A percentile compares a stretch with the other conserved stretches of the same genome.
Evolutionary conservation across 2,888 invertebrate genomes (phyloP).

Genomic region (Andrena fulva): DNA sequence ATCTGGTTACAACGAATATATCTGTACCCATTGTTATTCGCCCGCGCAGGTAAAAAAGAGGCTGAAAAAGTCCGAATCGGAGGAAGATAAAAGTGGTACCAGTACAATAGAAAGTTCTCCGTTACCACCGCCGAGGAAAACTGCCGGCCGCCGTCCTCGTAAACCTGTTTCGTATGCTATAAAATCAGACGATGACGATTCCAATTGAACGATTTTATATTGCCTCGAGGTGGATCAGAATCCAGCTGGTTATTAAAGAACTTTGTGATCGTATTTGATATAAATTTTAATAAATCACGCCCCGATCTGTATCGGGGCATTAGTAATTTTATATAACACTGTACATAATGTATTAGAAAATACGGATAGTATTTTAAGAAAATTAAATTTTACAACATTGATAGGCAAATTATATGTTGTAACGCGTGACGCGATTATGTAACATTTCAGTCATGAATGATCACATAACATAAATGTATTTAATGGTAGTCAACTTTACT

Average conservation of each 20-base stretch:
- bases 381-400: conserved; percentile 39
- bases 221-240: conserved; percentile 20
- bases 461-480: too few species aligned
- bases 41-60: conserved; percentile 74
- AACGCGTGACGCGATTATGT: conserved; percentile 9
- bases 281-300: conserved; percentile 37
- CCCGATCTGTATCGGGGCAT: conserved; percentile 44
- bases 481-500: too few species aligned
- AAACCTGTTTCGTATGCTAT: conserved; percentile 85
- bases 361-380: conserved; percentile 47
- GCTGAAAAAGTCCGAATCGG: conserved; percentile 73
- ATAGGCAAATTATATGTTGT: conserved; percentile 36
- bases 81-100: conserved; percentile 64
- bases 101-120: conserved; percentile 60
- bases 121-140: conserved; percentile 79
- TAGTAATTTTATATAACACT: conserved; percentile 66
- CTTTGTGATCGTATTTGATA: conserved; percentile 44
- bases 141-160: conserved; percentile 85
- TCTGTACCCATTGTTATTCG: neutral
- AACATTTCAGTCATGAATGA: neutral
- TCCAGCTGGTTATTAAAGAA: conserved; percentile 23
- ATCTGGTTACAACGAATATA: neutral
- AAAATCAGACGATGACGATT: conserved; percentile 81
- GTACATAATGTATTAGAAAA: conserved; percentile 71
- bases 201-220: conserved; percentile 55